These are phyloP conservation scores for Dendronephthya gigantea DNA, from an alignment of 64 coral and sea anemone genomes.

Conservation along the genomic window DNA sequence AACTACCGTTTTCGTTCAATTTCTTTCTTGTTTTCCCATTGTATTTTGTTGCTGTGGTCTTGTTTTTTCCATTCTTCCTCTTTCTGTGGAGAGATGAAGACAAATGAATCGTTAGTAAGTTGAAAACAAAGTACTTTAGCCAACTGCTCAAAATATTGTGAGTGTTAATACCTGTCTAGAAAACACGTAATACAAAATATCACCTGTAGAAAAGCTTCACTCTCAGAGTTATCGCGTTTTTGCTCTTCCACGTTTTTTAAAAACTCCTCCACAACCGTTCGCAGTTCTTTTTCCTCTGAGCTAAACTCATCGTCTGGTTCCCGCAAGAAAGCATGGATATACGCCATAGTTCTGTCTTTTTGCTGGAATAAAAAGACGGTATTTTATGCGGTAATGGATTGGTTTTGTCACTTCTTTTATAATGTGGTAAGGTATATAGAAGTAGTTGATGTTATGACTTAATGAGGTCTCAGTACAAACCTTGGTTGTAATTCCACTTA, in stretches of 20 bases:
- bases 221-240: background rate
- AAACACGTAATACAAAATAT: background rate
- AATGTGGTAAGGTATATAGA: too few relatives aligned
- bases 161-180: background rate
- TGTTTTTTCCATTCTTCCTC: constrained; percentile 10
- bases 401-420: too few relatives aligned
- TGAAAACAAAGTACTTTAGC: background rate
- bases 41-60: background rate
- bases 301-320: background rate
- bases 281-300: background rate
- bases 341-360: background rate
- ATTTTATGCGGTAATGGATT: too few relatives aligned
- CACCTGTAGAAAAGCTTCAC: background rate
- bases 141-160: background rate
- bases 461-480: background rate
- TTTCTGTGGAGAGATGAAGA: background rate
- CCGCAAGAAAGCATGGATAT: background rate
- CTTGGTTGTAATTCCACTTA: background rate
- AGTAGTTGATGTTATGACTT: too few relatives aligned
- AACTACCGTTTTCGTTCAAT: background rate
- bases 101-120: background rate
- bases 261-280: background rate
- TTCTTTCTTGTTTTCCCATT: background rate
- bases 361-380: background rate
- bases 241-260: constrained; percentile 3